Evolutionary conservation across 2,797 vertebrate genomes (phyloP).

Genomic region (Aulostomus chinensis): DNA sequence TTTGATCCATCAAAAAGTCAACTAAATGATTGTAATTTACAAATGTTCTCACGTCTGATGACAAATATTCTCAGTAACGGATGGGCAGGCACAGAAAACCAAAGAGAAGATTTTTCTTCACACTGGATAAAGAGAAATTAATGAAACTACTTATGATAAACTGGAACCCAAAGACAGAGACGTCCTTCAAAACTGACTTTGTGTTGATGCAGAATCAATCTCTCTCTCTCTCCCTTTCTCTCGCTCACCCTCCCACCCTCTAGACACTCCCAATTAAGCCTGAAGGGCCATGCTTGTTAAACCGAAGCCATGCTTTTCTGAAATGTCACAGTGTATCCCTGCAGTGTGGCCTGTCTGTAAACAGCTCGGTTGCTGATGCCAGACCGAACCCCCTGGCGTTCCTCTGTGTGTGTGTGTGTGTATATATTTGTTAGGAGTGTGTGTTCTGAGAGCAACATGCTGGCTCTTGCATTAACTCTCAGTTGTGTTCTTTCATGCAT

Average conservation of each 20-base stretch:
- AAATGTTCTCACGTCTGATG: not conserved
- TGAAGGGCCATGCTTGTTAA: constrained; percentile 68
- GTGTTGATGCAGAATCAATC: constrained; percentile 30
- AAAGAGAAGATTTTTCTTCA: not conserved
- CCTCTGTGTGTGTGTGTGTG: constrained; percentile 49
- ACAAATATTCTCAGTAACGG: not conserved
- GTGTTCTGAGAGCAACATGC: constrained; percentile 42
- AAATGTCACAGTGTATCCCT: constrained; percentile 75
- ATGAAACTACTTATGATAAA: too few relatives aligned
- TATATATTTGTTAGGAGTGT: constrained; percentile 31
- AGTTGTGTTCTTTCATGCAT: constrained; percentile 16
- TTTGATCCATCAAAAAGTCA: not conserved
- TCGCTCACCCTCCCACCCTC: constrained; percentile 10
- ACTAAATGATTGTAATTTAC: not conserved
- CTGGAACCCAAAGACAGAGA: too few relatives aligned
- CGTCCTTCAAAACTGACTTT: not conserved
- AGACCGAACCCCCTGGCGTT: constrained; percentile 42
- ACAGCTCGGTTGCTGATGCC: constrained; percentile 60
- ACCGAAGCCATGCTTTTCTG: constrained; percentile 70
- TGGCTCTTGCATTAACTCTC: constrained; percentile 35
- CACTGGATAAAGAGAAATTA: not conserved
- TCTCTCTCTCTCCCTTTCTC: constrained; percentile 5
- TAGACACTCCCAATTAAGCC: constrained; percentile 71
- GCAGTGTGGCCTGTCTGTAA: constrained; percentile 66
- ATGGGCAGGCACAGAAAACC: not conserved